phyloP scores from a whole-genome alignment of 2,797 vertebrate species.

The Leuciscus waleckii region DNA sequence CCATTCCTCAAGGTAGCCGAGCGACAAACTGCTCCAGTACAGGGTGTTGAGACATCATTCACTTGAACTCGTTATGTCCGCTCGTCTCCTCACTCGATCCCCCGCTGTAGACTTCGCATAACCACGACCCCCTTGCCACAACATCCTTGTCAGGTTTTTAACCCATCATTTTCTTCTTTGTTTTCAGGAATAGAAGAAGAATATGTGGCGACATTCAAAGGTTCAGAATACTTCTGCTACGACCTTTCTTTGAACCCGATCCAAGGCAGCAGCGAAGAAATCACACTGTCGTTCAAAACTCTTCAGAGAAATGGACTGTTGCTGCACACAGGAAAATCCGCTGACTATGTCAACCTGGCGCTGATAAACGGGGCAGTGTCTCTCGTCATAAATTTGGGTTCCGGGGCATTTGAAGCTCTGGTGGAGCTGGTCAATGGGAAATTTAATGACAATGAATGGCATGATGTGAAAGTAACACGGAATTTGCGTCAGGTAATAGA shows the following conservation, averaged over 20 bases:
- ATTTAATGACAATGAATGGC: conserved; percentile 99
- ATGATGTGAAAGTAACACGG: conserved; percentile 99
- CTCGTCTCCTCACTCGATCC: no score
- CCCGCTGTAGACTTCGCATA: no score
- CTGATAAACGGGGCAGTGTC: conserved; percentile 99
- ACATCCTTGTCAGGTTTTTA: conserved; percentile 6
- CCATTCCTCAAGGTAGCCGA: no score
- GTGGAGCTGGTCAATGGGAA: conserved; percentile 99
- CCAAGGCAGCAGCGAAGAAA: conserved; percentile 99
- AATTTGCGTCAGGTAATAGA: conserved; percentile 99
- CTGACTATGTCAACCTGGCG: conserved; percentile 99
- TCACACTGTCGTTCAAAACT: conserved; percentile 98
- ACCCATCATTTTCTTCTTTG: conserved; percentile 51
- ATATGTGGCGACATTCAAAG: conserved; percentile 97
- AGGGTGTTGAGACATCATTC: no score
- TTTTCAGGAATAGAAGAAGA: conserved; percentile 96
- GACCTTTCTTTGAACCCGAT: conserved; percentile 99
- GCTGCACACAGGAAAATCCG: conserved; percentile 99
- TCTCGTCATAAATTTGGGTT: conserved; percentile 99
- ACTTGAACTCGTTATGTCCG: no score
- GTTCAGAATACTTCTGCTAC: conserved; percentile 99
- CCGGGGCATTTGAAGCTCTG: conserved; percentile 99
- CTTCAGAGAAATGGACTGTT: conserved; percentile 99
- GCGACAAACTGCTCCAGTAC: no score
- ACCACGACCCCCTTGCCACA: no score